Percentiles rank a stretch among this genome's conserved stretches.
phyloP scores from a whole-genome alignment of 1,140 invertebrate species.

The Hesperophylax magnus region DNA sequence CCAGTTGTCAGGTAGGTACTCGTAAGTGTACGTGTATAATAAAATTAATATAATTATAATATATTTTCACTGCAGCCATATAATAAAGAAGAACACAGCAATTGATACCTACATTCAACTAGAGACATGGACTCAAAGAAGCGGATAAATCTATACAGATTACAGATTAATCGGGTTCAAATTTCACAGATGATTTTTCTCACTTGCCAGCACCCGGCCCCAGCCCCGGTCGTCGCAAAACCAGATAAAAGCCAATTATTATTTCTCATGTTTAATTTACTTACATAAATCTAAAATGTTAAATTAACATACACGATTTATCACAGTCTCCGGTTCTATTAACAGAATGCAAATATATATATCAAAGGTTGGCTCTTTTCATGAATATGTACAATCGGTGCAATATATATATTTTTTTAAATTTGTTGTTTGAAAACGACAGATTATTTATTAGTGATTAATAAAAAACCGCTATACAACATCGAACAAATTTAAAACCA shows the following conservation, averaged over 20 bases:
- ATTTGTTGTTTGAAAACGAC: conserved; percentile 19
- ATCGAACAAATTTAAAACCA: conserved; percentile 17
- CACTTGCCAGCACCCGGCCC: neutral
- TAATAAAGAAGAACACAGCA: too few species aligned
- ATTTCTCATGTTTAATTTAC: conserved; percentile 26
- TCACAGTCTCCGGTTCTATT: conserved; percentile 8
- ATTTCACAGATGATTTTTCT: neutral
- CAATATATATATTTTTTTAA: neutral
- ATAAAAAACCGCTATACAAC: neutral
- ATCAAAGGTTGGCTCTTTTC: neutral
- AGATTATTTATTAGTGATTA: conserved; percentile 17
- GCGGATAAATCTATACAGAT: neutral
- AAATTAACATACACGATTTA: conserved; percentile 23
- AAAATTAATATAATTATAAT: too few species aligned
- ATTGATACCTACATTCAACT: neutral
- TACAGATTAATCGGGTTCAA: neutral
- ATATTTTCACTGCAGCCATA: neutral
- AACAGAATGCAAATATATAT: conserved; percentile 22
- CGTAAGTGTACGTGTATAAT: too few species aligned
- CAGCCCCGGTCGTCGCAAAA: neutral
- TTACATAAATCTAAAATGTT: conserved; percentile 32
- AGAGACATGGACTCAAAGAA: neutral
- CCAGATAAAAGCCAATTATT: conserved; percentile 35
- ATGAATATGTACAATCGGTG: neutral
- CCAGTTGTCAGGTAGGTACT: too few species aligned